Conservation (phyloP, 2,797 vertebrate genomes). For the Acrossocheilus wenchowensis region DNA sequence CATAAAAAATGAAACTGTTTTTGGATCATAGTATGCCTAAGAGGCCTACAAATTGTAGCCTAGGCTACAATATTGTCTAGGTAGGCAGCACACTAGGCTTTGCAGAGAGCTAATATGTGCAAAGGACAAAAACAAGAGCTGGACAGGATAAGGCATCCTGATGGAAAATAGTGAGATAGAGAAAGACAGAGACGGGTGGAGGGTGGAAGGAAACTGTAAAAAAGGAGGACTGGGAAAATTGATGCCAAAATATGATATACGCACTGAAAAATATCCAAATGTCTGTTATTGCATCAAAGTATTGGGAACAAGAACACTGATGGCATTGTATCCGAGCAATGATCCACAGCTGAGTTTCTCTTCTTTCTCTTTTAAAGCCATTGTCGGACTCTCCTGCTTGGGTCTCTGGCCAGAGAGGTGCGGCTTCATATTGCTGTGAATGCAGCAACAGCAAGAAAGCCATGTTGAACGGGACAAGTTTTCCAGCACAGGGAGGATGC, state of each 20-base stretch:
- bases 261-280: not conserved
- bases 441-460: not conserved
- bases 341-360: not conserved
- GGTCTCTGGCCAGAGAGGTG: not conserved
- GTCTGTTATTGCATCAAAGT: slow-evolving; percentile 3
- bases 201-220: slow-evolving; percentile 1
- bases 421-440: not conserved
- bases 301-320: slow-evolving; percentile 3
- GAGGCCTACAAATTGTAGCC: too few species aligned
- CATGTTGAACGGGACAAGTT: not conserved
- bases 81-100: not conserved
- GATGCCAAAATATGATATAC: slow-evolving; percentile 2
- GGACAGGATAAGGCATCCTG: slow-evolving; percentile 1
- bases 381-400: not conserved
- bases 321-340: not conserved
- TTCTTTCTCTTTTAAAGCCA: not conserved
- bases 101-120: not conserved
- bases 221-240: not conserved
- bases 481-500: not conserved
- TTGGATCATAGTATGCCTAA: too few species aligned
- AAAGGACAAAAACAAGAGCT: not conserved
- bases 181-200: not conserved
- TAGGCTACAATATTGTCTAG: not conserved
- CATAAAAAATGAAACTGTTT: too few species aligned
- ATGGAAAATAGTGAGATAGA: slow-evolving; percentile 2